phyloP scores from a whole-genome alignment of 2,888 invertebrate species.

The Lycophotia porphyrea region DNA sequence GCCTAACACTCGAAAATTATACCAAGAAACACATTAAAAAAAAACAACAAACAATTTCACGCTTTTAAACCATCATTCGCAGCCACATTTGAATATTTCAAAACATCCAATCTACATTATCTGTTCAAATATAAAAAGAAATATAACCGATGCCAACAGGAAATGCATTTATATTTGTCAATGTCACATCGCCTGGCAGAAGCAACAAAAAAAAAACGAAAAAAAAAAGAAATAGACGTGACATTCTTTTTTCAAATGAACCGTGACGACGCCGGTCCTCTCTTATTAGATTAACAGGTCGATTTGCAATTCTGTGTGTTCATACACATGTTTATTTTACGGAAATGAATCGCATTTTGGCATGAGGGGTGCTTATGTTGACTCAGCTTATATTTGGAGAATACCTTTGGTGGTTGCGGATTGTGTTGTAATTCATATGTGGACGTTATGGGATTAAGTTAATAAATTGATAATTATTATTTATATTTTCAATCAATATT shows the following conservation, averaged over 20 bases:
- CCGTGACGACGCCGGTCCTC: constrained; percentile 83
- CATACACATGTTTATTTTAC: constrained; percentile 88
- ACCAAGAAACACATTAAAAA: neutral
- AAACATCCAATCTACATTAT: constrained; percentile 85
- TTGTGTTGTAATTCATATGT: constrained; percentile 58
- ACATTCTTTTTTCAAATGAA: constrained; percentile 89
- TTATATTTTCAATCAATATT: neutral
- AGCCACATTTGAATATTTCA: constrained; percentile 70
- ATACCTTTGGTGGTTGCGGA: constrained; percentile 66
- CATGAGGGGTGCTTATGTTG: constrained; percentile 81
- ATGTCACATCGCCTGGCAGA: constrained; percentile 82
- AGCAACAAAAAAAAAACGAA: constrained; percentile 75
- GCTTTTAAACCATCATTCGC: constrained; percentile 64
- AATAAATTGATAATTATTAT: constrained; percentile 8
- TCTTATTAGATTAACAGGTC: constrained; percentile 90
- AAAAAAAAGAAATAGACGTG: constrained; percentile 77
- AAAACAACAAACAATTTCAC: constrained; percentile 61
- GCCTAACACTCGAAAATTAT: neutral
- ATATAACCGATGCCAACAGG: constrained; percentile 80
- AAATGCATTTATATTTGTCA: constrained; percentile 89
- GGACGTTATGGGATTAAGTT: constrained; percentile 50
- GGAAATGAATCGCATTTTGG: constrained; percentile 89
- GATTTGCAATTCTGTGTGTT: constrained; percentile 89
- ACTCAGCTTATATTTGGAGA: constrained; percentile 79
- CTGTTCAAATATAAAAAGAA: constrained; percentile 85